A percentile compares a stretch with the other conserved stretches of the same genome.
Conservation (phyloP, 2,113 vertebrate species). For the Oenanthe oenanthe region DNA sequence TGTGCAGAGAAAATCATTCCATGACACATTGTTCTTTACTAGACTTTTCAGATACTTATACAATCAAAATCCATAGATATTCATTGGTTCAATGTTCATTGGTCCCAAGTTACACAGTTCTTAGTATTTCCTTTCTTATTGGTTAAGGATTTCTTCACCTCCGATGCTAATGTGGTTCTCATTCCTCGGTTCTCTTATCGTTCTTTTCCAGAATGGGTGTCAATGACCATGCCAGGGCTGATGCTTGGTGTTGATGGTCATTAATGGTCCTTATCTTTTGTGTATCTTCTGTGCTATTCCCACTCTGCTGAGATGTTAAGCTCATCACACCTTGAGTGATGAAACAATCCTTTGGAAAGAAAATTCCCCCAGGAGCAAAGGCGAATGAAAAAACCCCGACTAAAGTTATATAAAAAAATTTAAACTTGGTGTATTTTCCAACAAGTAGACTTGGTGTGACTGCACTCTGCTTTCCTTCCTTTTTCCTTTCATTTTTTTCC, state of each 20-base stretch:
- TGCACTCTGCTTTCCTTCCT: no score
- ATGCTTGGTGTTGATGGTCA: not conserved
- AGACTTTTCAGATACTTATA: not conserved
- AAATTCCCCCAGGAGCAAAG: no score
- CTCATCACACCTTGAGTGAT: not conserved
- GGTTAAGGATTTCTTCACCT: accelerated
- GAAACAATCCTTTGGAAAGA: not conserved
- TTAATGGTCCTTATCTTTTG: not conserved
- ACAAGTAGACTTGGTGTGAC: not conserved
- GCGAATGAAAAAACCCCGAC: accelerated
- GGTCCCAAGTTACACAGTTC: not conserved
- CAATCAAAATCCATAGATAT: not conserved
- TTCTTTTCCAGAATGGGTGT: not conserved
- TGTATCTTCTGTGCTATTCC: not conserved
- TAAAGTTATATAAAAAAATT: not conserved
- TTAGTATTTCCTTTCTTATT: not conserved
- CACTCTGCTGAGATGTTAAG: not conserved
- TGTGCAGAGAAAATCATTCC: not conserved
- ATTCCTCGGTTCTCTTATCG: not conserved
- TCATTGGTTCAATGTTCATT: not conserved
- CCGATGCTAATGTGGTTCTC: not conserved
- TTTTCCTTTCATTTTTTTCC: accelerated
- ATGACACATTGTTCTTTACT: not conserved
- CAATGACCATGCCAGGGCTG: not conserved
- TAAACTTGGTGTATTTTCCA: not conserved